Conservation (phyloP, 2,888 invertebrate species). For the Melinopterus prodromus region DNA sequence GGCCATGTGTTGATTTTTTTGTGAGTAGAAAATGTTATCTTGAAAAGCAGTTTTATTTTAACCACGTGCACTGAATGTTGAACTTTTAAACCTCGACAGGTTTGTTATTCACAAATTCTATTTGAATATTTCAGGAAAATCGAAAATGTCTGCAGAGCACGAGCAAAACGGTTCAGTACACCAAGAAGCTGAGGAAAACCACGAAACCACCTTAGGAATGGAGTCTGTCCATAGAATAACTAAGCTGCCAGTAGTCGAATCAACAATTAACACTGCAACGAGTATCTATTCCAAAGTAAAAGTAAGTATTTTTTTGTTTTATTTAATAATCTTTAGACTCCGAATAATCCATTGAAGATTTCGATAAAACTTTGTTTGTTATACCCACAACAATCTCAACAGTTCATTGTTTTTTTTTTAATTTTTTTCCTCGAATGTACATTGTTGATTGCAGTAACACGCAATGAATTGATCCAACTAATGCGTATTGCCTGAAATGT, state of each 20-base stretch:
- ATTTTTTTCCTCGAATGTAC: no score
- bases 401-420: no score
- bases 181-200: not conserved
- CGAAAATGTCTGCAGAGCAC: not conserved
- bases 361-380: no score
- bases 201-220: slow-evolving; percentile 45
- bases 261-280: slow-evolving; percentile 66
- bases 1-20: not conserved
- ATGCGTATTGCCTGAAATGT: no score
- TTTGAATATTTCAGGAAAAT: not conserved
- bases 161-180: not conserved
- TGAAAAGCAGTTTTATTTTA: not conserved
- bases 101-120: not conserved
- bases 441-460: no score
- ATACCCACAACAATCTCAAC: no score
- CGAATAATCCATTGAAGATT: not conserved
- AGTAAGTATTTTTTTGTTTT: slow-evolving; percentile 53
- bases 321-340: not conserved
- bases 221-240: slow-evolving; percentile 66
- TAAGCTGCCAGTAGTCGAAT: slow-evolving; percentile 66
- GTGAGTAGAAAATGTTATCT: not conserved
- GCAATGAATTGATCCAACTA: no score
- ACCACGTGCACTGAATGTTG: no score
- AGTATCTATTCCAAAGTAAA: slow-evolving; percentile 67
- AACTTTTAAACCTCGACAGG: no score